Conservation (phyloP, 2,113 vertebrate genomes). For the Sterrhoptilus dennistouni region DNA sequence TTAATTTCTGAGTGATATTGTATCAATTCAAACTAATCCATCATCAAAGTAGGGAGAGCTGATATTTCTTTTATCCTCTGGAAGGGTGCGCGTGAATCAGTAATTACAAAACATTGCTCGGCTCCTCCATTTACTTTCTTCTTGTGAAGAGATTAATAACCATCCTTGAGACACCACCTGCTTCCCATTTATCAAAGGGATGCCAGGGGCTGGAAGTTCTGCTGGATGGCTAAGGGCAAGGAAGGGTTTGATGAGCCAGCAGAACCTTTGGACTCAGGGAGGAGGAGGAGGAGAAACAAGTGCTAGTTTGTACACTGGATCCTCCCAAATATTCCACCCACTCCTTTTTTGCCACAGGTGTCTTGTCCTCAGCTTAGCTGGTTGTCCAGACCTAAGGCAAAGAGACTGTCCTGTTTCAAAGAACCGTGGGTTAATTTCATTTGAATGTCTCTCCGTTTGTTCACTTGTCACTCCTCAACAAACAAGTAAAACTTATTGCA, state of each 20-base stretch:
- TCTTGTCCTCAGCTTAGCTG: not conserved
- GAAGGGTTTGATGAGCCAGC: not conserved
- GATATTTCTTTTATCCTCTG: conserved; percentile 27
- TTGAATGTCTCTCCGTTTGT: not conserved
- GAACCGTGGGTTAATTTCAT: not conserved
- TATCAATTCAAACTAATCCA: conserved; percentile 48
- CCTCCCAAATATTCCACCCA: not conserved
- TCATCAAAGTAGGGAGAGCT: not conserved
- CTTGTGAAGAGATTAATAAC: conserved; percentile 68
- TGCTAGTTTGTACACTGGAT: not conserved
- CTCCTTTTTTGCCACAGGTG: not conserved
- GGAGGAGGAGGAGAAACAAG: not conserved
- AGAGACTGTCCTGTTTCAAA: not conserved
- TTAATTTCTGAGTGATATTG: conserved; percentile 22
- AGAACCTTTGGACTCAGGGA: not conserved
- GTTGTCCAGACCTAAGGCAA: not conserved
- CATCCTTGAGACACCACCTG: conserved; percentile 55
- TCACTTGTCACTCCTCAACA: not conserved
- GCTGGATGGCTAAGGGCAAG: not conserved
- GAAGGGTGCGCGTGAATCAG: not conserved
- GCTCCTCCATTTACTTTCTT: conserved; percentile 46
- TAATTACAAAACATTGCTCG: conserved; percentile 63
- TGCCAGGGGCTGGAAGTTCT: conserved; percentile 1
- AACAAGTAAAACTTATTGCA: not conserved
- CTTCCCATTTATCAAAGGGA: conserved; percentile 64